A percentile compares a stretch with the other conserved stretches of the same genome.
Conservation (phyloP, 2,888 invertebrate genomes). For the Luffia ferchaultella region DNA sequence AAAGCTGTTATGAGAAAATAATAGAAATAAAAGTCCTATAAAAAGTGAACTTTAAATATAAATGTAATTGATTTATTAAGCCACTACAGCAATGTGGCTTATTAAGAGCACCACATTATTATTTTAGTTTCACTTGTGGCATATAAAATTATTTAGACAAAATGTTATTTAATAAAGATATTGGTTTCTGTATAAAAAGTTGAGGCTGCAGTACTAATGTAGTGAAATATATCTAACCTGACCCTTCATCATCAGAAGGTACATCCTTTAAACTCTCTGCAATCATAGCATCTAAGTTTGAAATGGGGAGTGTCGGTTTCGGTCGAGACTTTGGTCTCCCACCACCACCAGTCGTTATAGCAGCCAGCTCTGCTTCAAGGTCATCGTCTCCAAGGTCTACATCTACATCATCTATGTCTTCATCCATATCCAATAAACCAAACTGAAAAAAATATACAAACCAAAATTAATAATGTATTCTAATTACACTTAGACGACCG, state of each 20-base stretch:
- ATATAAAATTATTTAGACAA: no score
- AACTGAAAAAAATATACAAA: constrained; percentile 55
- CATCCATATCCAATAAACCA: constrained; percentile 74
- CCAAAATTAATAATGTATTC: not conserved
- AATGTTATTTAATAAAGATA: no score
- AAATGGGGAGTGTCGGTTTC: constrained; percentile 49
- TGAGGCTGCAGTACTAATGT: no score
- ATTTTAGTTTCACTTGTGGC: no score
- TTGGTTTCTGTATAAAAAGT: no score
- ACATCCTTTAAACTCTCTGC: constrained; percentile 81
- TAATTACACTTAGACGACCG: not conserved
- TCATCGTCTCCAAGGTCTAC: constrained; percentile 77
- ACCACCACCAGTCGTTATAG: constrained; percentile 56
- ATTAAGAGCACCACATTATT: no score
- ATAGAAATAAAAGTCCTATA: no score
- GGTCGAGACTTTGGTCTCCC: constrained; percentile 30
- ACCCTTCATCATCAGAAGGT: constrained; percentile 78
- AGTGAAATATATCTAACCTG: constrained; percentile 26
- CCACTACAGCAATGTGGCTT: no score
- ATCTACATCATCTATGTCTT: constrained; percentile 60
- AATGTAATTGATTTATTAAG: no score
- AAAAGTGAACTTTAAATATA: no score
- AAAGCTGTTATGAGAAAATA: no score
- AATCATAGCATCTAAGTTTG: constrained; percentile 78
- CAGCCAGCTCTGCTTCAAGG: constrained; percentile 86